These are phyloP conservation scores for Drosophila miranda DNA, from an alignment of 1,140 invertebrate species.

Conservation along the genomic window DNA sequence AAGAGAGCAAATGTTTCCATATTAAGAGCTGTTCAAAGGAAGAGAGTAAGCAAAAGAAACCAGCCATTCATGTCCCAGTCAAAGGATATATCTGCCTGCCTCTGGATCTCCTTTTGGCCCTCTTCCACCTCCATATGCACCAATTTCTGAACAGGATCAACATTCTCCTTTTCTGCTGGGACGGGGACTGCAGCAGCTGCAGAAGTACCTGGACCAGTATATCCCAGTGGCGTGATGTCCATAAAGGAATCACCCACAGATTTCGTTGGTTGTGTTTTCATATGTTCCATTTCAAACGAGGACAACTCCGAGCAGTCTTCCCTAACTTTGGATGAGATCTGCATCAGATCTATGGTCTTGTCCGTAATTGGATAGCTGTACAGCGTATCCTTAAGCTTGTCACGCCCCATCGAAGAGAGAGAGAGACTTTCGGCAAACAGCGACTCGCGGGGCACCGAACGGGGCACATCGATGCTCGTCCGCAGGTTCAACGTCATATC, in stretches of 20 bases:
- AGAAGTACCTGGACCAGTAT: too few relatives aligned
- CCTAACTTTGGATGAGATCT: background rate
- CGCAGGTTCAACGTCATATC: constrained; percentile 49
- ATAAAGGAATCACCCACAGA: constrained; percentile 28
- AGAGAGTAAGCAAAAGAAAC: background rate
- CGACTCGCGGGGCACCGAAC: constrained; percentile 3
- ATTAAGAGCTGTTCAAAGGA: too few relatives aligned
- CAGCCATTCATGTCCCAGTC: constrained; percentile 10
- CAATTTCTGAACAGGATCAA: constrained; percentile 10
- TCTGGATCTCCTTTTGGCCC: background rate
- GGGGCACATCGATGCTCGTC: constrained; percentile 56
- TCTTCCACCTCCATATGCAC: constrained; percentile 14
- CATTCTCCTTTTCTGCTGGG: constrained; percentile 9
- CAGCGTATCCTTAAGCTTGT: constrained; percentile 23
- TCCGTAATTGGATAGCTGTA: constrained; percentile 23
- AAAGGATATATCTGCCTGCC: constrained; percentile 15
- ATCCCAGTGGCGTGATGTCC: constrained; percentile 36
- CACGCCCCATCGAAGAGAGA: constrained; percentile 27
- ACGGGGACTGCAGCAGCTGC: too few relatives aligned
- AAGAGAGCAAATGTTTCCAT: background rate
- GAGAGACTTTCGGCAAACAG: constrained; percentile 14
- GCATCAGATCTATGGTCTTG: constrained; percentile 57
- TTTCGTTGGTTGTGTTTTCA: background rate
- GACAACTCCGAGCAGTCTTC: background rate
- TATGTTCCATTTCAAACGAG: background rate